Evolutionary conservation across 2,888 invertebrate species (phyloP).

Genomic region (Muschampia plurimacula): DNA sequence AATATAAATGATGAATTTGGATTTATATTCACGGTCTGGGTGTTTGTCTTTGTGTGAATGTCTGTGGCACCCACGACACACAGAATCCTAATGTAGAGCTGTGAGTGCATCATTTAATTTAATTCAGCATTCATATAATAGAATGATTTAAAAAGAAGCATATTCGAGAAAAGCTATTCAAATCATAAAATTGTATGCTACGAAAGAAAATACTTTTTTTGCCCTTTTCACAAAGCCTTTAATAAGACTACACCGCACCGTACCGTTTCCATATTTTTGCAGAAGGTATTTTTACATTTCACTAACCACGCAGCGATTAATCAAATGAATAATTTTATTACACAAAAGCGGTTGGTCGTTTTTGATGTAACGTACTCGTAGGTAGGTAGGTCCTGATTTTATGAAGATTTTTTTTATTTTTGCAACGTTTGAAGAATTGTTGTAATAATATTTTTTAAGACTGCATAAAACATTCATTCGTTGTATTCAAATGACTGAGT

Average conservation of each 20-base stretch:
- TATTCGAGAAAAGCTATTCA: conserved; percentile 8
- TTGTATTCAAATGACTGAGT: too few species aligned
- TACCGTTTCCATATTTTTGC: conserved; percentile 20
- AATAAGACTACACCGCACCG: not conserved
- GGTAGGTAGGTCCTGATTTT: not conserved
- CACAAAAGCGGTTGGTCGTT: conserved; percentile 13
- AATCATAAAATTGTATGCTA: conserved; percentile 14
- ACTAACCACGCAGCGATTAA: conserved; percentile 30
- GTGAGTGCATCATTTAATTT: too few species aligned
- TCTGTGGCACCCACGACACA: too few species aligned
- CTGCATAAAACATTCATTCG: too few species aligned
- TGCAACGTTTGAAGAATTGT: not conserved
- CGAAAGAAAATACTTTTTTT: conserved; percentile 7
- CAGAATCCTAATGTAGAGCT: too few species aligned
- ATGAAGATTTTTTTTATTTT: not conserved
- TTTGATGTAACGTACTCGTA: conserved; percentile 4
- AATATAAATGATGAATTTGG: too few species aligned
- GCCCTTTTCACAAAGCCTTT: conserved; percentile 10
- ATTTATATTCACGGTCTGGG: too few species aligned
- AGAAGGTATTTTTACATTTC: conserved; percentile 33
- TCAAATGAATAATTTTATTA: conserved; percentile 35
- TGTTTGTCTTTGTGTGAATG: too few species aligned
- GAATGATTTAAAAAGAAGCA: not conserved
- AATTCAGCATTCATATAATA: too few species aligned
- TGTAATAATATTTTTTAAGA: too few species aligned